phyloP scores from a whole-genome alignment of 2,113 vertebrate genomes.

The Oreotrochilus melanogaster region DNA sequence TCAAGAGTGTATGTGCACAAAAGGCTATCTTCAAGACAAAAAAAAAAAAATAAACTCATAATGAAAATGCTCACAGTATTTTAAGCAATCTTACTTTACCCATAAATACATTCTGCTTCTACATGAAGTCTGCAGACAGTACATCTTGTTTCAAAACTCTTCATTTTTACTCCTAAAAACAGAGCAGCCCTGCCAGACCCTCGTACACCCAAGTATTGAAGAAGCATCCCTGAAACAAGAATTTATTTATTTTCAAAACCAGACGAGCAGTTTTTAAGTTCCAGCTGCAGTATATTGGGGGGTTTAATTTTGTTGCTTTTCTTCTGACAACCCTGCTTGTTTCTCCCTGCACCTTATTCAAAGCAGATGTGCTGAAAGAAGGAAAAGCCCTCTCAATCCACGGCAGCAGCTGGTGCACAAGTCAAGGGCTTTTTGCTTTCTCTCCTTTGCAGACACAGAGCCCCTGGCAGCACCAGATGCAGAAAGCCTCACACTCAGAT shows the following conservation, averaged over 20 bases:
- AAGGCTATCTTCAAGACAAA: neutral
- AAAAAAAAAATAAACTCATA: no score
- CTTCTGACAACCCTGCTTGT: neutral
- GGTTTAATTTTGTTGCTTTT: neutral
- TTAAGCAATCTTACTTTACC: neutral
- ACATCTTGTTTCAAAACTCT: neutral
- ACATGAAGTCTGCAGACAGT: neutral
- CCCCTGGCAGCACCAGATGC: neutral
- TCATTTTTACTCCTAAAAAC: neutral
- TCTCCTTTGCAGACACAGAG: neutral
- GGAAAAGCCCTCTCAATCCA: neutral
- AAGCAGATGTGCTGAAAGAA: conserved; percentile 24
- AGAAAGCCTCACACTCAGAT: neutral
- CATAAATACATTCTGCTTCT: neutral
- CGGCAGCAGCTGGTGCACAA: neutral
- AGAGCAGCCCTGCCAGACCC: neutral
- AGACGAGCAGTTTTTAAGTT: neutral
- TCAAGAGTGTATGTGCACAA: neutral
- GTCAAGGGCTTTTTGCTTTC: neutral
- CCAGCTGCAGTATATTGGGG: neutral
- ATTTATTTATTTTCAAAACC: neutral
- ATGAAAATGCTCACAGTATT: neutral
- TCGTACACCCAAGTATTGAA: neutral
- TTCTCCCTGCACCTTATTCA: neutral
- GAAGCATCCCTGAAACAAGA: neutral